Conservation (phyloP, 1,140 invertebrate species). For the Zaprionus capensis region DNA sequence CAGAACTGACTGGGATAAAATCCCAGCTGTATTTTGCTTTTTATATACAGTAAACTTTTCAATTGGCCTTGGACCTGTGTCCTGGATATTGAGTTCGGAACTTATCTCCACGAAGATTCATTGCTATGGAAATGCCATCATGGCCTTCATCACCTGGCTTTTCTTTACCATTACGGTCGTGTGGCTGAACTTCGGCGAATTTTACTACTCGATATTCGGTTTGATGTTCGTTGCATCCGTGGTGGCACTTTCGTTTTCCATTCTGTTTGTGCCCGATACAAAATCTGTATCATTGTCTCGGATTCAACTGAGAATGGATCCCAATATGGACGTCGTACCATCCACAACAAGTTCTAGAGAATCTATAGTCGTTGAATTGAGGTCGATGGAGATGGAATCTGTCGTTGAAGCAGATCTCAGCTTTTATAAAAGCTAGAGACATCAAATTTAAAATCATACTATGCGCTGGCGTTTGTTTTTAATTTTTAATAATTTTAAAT, state of each 20-base stretch:
- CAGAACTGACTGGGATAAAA: too few relatives aligned
- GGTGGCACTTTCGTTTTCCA: not conserved
- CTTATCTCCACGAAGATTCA: not conserved
- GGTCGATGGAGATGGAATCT: too few relatives aligned
- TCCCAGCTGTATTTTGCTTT: not conserved
- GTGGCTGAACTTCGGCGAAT: not conserved
- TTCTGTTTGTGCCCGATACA: not conserved
- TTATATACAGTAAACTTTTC: not conserved
- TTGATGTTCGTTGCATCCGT: not conserved
- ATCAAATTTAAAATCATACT: too few relatives aligned
- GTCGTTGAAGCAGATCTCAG: too few relatives aligned
- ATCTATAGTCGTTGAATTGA: too few relatives aligned
- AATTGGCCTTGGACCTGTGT: slow-evolving; percentile 27
- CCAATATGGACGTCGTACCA: not conserved
- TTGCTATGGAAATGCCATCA: slow-evolving; percentile 13
- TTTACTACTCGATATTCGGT: not conserved
- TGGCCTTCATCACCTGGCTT: slow-evolving; percentile 23
- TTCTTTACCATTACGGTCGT: not conserved
- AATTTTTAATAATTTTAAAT: too few relatives aligned
- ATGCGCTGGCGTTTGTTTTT: too few relatives aligned
- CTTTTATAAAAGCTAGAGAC: too few relatives aligned
- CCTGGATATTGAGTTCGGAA: slow-evolving; percentile 43
- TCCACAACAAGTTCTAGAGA: not conserved
- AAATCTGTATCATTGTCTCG: not conserved
- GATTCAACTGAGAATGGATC: not conserved